Evolutionary conservation across 2,888 invertebrate genomes (phyloP).

Genomic region (Polylopha cassiicola): DNA sequence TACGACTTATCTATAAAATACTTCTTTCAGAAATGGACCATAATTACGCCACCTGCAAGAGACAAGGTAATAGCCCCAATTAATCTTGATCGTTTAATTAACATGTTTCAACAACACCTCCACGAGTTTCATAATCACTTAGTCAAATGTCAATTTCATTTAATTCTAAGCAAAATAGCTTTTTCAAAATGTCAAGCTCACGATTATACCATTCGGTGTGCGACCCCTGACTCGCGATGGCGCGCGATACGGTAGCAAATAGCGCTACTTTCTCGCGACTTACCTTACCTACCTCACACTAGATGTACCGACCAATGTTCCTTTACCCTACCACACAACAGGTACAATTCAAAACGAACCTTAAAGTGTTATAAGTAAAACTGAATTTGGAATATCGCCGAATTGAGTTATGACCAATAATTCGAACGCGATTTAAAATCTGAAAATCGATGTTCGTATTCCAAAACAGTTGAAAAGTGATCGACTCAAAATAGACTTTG

Average conservation of each 20-base stretch:
- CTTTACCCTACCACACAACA: conserved; percentile 26
- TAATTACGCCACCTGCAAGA: too few species aligned
- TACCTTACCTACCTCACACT: conserved; percentile 67
- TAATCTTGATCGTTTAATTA: too few species aligned
- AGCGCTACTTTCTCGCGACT: conserved; percentile 71
- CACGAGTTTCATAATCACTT: too few species aligned
- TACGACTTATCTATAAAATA: too few species aligned
- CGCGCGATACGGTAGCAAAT: conserved; percentile 76
- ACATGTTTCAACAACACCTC: too few species aligned
- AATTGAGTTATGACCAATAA: not conserved
- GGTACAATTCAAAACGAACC: conserved; percentile 29
- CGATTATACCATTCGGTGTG: conserved; percentile 36
- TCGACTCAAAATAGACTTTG: conserved; percentile 26
- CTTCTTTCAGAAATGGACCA: too few species aligned
- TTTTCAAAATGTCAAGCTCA: conserved; percentile 14
- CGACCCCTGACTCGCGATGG: conserved; percentile 55
- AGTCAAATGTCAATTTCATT: too few species aligned
- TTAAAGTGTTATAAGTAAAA: conserved; percentile 9
- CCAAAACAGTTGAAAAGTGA: conserved; percentile 35
- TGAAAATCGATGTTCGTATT: conserved; percentile 45
- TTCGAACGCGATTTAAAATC: conserved; percentile 40
- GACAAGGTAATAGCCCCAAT: too few species aligned
- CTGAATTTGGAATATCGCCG: conserved; percentile 23
- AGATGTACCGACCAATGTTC: conserved; percentile 40
- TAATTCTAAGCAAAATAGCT: too few species aligned